Conservation (phyloP, 2,888 invertebrate species). For the Troides helena region DNA sequence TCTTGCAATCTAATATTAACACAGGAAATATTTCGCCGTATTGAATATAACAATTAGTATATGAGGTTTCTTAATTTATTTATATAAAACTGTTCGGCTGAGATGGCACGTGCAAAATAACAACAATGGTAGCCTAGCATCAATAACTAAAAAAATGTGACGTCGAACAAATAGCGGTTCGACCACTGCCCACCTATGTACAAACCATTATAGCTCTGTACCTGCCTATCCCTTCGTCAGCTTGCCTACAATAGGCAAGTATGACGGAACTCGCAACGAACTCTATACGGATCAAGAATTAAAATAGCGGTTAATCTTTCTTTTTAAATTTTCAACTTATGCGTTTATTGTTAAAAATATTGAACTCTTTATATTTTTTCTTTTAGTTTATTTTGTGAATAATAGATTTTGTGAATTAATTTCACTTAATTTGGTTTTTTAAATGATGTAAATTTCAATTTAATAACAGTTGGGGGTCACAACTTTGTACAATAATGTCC, state of each 20-base stretch:
- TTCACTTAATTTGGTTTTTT: background rate
- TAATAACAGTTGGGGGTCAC: conserved; percentile 1
- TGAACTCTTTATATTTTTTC: too few relatives aligned
- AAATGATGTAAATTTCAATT: background rate
- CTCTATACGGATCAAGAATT: background rate
- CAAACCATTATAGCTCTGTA: conserved; percentile 37
- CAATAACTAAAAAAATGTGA: conserved; percentile 19
- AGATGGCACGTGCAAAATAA: conserved; percentile 6
- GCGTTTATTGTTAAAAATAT: too few relatives aligned
- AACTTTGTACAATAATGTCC: conserved; percentile 30
- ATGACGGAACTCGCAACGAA: conserved; percentile 41
- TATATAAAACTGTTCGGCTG: background rate
- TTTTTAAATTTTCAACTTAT: too few relatives aligned
- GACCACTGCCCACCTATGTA: conserved; percentile 36
- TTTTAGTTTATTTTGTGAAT: background rate
- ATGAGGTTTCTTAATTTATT: background rate
- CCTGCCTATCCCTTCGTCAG: conserved; percentile 56
- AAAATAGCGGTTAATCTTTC: too few relatives aligned
- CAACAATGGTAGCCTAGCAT: conserved; percentile 13
- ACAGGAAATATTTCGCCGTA: background rate
- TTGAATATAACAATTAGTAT: background rate
- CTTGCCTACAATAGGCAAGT: conserved; percentile 46
- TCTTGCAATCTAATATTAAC: background rate
- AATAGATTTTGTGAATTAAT: background rate
- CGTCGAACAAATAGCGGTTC: conserved; percentile 18